Base-by-base conservation (phyloP, 2,888 invertebrate species). In the Parnassius orleans region DNA sequence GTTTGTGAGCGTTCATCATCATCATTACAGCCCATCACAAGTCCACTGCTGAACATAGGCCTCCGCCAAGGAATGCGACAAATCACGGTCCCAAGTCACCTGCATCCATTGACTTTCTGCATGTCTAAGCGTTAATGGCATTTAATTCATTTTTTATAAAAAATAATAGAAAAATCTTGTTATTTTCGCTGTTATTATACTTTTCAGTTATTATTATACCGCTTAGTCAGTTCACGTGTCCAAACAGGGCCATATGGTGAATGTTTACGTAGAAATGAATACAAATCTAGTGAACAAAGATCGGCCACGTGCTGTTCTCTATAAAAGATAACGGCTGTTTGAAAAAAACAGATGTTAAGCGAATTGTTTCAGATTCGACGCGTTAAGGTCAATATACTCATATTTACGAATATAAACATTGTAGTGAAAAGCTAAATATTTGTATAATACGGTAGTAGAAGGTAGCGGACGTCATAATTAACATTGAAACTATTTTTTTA, bases 321-420 rank as follows among this genome's bases (percentile, higher is more conserved):
- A 58, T 56, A 46, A 51, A 15, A 51, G 60, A 61, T 61, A 61
- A 61, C 51, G 46, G 15, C 33, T 50, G 24, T 9, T 33, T 53
- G 33, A 24, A 12, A 61, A n/a, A 61, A 61, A 51, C 51, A 55
- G 55, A 55, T 56, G 60, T 15, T 51, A 24, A 5, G 19, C 44
- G 47, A 33, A 56, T 51, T 19, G 47, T 60, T 58, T 60, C 12
- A 60, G 14, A 50, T 43, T 12, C 43, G 10, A 59, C 19, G 41
- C 51, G 53, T 60, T 53, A 42, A 47, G 10, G 48, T 48, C 47
- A 24, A 24, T 12, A 24, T 15, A 12, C 12, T 33, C 33, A 7
- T 33, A 33, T 11, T 46, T 46, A 11, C 10, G 12, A 52, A 50
- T 24, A 52, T 52, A 58, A 52, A 58, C 44, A 33, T 33, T 46